These are phyloP conservation scores for Marmota flaviventris DNA, from an alignment of 2,113 vertebrate species.

Conservation along the genomic window DNA sequence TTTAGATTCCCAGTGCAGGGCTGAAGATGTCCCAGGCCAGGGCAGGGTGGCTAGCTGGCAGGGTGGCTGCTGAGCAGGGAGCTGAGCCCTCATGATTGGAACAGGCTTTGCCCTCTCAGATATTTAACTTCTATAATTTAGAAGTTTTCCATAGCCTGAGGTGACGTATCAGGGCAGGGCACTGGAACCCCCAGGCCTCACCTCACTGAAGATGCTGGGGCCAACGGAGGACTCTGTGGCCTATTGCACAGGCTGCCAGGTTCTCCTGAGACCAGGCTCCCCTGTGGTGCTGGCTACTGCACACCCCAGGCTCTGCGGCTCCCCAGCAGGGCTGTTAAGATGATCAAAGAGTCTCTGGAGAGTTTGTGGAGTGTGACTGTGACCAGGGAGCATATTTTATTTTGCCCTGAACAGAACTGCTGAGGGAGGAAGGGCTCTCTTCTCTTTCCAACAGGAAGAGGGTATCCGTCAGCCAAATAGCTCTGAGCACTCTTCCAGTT, in stretches of 20 bases:
- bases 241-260: accelerated
- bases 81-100: background rate
- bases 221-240: background rate
- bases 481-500: background rate
- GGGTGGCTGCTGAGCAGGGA: background rate
- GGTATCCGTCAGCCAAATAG: background rate
- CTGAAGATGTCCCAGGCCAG: background rate
- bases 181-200: background rate
- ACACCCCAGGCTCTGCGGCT: background rate
- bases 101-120: background rate
- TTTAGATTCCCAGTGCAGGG: background rate
- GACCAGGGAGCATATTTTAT: constrained; percentile 22
- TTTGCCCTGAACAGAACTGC: constrained; percentile 3
- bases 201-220: background rate
- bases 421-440: background rate
- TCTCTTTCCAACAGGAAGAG: background rate
- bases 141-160: background rate
- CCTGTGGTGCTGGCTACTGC: accelerated
- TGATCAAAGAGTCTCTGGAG: constrained; percentile 56
- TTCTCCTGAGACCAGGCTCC: background rate
- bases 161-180: background rate
- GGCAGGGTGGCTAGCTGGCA: background rate
- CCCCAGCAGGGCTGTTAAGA: background rate
- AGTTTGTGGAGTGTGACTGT: constrained; percentile 49
- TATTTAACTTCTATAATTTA: background rate